These are phyloP conservation scores for Trypoxylon attenuatum DNA, from an alignment of 2,888 invertebrate species.

Conservation along the genomic window DNA sequence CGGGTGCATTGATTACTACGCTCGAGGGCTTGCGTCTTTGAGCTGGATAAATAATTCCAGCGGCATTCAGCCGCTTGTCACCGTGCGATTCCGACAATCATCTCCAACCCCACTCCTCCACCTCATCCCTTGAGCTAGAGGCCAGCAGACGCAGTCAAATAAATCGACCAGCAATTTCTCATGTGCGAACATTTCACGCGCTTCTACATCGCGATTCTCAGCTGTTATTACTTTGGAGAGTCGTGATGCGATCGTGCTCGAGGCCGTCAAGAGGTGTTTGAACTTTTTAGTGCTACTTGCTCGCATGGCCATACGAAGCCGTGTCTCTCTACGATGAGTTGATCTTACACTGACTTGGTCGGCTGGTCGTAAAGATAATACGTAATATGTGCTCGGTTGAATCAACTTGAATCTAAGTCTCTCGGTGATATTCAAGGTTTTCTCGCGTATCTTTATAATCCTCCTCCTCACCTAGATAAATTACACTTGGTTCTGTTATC, in stretches of 20 bases:
- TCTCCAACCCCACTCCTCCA: constrained; percentile 6
- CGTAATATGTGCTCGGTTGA: not conserved
- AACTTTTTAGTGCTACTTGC: not conserved
- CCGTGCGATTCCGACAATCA: constrained; percentile 1
- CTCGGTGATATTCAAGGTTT: not conserved
- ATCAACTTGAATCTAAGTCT: not conserved
- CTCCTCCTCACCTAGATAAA: no score
- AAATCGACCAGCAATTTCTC: not conserved
- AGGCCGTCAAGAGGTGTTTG: not conserved
- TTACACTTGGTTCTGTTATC: no score
- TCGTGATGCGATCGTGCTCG: no score
- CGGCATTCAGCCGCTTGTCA: constrained; percentile 14
- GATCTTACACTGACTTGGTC: not conserved
- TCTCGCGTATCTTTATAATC: no score
- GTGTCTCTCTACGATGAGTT: not conserved
- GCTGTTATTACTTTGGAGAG: not conserved
- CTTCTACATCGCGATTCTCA: not conserved
- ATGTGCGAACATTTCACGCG: not conserved
- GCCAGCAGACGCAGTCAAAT: not conserved
- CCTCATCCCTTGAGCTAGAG: not conserved
- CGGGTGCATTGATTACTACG: constrained; percentile 16
- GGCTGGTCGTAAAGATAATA: not conserved
- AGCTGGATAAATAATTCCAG: constrained; percentile 31
- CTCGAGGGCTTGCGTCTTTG: constrained; percentile 1
- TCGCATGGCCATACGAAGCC: no score